Base-by-base conservation (phyloP, 1,140 invertebrate genomes). In the Geopemphigus sp. region DNA sequence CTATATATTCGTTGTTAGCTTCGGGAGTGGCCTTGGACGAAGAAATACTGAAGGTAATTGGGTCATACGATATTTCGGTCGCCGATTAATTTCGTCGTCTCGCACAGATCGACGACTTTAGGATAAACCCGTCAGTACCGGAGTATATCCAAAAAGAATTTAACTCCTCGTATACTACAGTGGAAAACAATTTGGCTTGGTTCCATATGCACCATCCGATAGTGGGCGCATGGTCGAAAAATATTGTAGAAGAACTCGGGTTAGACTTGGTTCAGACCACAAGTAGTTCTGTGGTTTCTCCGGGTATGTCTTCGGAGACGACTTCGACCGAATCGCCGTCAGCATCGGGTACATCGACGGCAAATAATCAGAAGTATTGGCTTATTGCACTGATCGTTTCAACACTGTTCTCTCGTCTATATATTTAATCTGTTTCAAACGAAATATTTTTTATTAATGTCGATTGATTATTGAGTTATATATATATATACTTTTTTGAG, bases 161-260 rank as follows among this genome's bases (percentile, higher is more conserved):
- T n/a, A 45, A 78, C 57, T 45, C 32, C 11, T 47, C 39, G 5
- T 78, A 19, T 8, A 14, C 4, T 0, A 5, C 4, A 5, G 32
- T 78, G 4, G 74, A 78, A 3, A 24, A 50, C 8, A n/a, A 78
- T 17, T 11, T 63, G 15, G 39, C 19, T 10, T 78, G 74, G 74
- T 78, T 50, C 17, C 4, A 29, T 0, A 0, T 0, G 0, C 5
- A 78, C 12, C 22, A 78, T 47, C 14, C n/a, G 0, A 1, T 8
- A 24, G 26, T 78, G 0, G 39, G 57, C 1, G 8, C 45, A 24
- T 78, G 57, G 74, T 3, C 56, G 0, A 2, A 53, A 19, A 15
- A 14, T 0, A 5, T 24, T 1, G 68, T 70, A 10, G 22, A 29
- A 1, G 17, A 26, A 26, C 47, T 53, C 0, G 68, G 47, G 5